Evolutionary conservation across 2,888 invertebrate species (phyloP), one percentile per base, ranked within the genome.

Genomic region (Eristalis intricaria): DNA sequence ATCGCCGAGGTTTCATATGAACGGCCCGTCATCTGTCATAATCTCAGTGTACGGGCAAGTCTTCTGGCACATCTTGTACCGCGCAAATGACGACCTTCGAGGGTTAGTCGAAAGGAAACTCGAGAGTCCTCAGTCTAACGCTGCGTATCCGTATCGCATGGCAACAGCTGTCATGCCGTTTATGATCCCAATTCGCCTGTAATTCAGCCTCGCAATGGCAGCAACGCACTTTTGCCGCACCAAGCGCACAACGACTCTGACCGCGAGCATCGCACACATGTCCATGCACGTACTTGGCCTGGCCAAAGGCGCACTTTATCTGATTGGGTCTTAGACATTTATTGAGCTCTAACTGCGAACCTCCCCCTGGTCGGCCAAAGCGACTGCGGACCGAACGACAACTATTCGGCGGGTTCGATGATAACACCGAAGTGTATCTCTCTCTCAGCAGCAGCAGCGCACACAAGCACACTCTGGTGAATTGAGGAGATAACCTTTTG

Each of bases 401-500:
- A 81, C 81, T 71, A 23, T 64, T 61, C 60, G 11, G 15, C 50
- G 68, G 32, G 11, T 13, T 60, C 32, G 38, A 63, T 83, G 83
- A 87, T 84, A 84, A 84, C n/a, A 4, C 26, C 43, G 32, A 65
- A 65, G 29, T 63, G 29, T 13, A 73, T 66, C 29, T 50, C 70
- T n/a, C 60, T 38, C 60, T 23, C 29, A 32, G 32, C 15, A 22
- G 38, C 26, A 40, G 26, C 32, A 26, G 29, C 38, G 63, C 35
- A 74, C 65, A 11, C 69, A 29, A 19, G 4, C 43, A 35, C 22
- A 63, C 58, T 29, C 43, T 11, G 19, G 50, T 3, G 64, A 40
- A 58, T 50, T 50, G 40, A 35, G 64, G 64, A 87, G 87, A 87
- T 87, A 87, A 87, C 87, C 84, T 87, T 87, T 87, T 87, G 87